Conservation (phyloP, 2,797 vertebrate genomes). For the Etheostoma nigrum region DNA sequence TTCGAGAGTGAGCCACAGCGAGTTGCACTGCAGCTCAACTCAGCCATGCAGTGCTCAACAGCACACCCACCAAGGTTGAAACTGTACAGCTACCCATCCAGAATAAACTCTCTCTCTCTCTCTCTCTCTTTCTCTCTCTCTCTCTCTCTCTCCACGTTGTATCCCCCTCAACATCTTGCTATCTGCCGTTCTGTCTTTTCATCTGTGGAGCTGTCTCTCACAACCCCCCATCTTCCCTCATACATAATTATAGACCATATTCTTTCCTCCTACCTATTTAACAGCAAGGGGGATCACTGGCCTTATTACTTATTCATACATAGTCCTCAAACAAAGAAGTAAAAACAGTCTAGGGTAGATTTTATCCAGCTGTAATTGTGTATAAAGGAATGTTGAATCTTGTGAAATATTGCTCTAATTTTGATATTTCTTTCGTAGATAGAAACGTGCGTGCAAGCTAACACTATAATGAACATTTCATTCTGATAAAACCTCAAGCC, state of each 20-base stretch:
- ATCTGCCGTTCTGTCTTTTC: constrained; percentile 32
- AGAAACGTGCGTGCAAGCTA: constrained; percentile 52
- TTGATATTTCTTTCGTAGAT: constrained; percentile 46
- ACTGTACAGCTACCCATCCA: constrained; percentile 68
- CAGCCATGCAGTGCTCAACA: constrained; percentile 71
- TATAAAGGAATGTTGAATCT: constrained; percentile 52
- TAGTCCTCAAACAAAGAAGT: constrained; percentile 74
- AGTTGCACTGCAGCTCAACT: constrained; percentile 69
- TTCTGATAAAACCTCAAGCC: constrained; percentile 71
- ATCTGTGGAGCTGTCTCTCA: constrained; percentile 48
- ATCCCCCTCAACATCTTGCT: constrained; percentile 47
- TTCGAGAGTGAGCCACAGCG: constrained; percentile 65
- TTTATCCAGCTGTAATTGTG: constrained; percentile 52
- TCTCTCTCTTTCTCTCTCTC: too few relatives aligned
- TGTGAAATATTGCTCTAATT: constrained; percentile 54
- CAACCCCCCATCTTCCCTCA: constrained; percentile 61
- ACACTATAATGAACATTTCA: constrained; percentile 59
- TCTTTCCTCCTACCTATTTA: constrained; percentile 81
- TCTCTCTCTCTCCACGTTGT: constrained; percentile 10
- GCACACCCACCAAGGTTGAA: constrained; percentile 72
- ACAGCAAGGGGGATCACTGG: constrained; percentile 73
- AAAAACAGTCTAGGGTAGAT: constrained; percentile 56
- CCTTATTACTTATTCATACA: constrained; percentile 81
- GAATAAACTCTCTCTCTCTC: constrained; percentile 61
- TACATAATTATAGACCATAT: constrained; percentile 69